Evolutionary conservation across 2,797 vertebrate species (phyloP).

Genomic region (Aulostomus chinensis): DNA sequence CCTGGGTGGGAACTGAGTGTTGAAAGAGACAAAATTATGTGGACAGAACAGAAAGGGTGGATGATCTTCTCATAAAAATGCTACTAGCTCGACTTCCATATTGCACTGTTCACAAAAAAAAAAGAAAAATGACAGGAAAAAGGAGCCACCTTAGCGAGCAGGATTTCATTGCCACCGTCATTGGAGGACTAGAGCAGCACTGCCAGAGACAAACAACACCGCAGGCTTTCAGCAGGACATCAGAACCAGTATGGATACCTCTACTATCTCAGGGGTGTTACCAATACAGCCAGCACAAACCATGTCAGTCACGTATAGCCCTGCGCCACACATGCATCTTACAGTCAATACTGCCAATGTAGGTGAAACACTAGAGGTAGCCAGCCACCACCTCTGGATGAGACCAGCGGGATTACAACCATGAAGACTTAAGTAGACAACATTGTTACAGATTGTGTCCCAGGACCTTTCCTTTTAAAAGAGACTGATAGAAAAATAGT

Average conservation of each 20-base stretch:
- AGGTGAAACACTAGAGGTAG: conserved; percentile 54
- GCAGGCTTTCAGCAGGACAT: conserved; percentile 50
- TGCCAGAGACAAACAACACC: conserved; percentile 58
- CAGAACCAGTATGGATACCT: conserved; percentile 67
- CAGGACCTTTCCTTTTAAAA: conserved; percentile 50
- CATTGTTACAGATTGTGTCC: conserved; percentile 61
- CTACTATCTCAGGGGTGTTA: conserved; percentile 76
- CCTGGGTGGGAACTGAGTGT: conserved; percentile 43
- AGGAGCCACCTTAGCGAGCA: conserved; percentile 53
- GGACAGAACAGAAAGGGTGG: conserved; percentile 34
- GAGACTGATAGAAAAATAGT: conserved; percentile 70
- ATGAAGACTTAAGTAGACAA: conserved; percentile 48
- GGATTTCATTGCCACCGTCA: conserved; percentile 55
- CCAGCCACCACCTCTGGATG: conserved; percentile 39
- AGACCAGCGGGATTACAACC: conserved; percentile 64
- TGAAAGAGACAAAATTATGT: conserved; percentile 45
- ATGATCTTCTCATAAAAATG: conserved; percentile 53
- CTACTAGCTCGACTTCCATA: conserved; percentile 66
- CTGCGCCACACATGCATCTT: conserved; percentile 70
- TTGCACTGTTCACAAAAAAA: conserved; percentile 60
- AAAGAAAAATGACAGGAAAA: conserved; percentile 34
- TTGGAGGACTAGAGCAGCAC: conserved; percentile 57
- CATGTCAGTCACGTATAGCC: conserved; percentile 58
- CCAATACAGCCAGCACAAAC: conserved; percentile 79
- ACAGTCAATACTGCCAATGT: conserved; percentile 69